Evolutionary conservation across 2,797 vertebrate species (phyloP).

Genomic region (Taenioides sp.): DNA sequence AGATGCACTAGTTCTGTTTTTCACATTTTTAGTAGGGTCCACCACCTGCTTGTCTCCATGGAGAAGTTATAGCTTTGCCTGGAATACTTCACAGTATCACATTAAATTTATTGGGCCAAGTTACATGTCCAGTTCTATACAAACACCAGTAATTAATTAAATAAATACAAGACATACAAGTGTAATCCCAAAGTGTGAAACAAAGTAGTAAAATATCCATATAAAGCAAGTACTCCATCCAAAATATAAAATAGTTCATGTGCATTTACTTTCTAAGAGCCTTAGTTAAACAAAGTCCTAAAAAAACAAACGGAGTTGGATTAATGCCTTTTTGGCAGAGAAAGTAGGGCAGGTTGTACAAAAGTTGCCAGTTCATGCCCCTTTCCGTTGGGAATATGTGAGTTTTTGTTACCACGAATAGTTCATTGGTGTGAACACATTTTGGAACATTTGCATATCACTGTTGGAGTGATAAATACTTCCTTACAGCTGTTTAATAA

Average conservation of each 20-base stretch:
- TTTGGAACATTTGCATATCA: not conserved
- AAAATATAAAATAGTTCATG: not conserved
- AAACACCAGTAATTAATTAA: too few species aligned
- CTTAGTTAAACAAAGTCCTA: not conserved
- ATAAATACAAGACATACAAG: too few species aligned
- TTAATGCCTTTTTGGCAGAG: not conserved
- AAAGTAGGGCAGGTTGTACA: constrained; percentile 8
- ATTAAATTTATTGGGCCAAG: too few species aligned
- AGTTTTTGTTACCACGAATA: not conserved
- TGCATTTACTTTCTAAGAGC: not conserved
- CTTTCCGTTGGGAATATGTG: not conserved
- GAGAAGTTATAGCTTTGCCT: too few species aligned
- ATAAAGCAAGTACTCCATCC: not conserved
- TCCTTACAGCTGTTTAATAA: not conserved
- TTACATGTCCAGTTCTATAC: too few species aligned
- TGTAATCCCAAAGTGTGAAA: too few species aligned
- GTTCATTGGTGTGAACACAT: not conserved
- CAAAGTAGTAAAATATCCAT: too few species aligned
- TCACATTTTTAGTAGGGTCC: not conserved
- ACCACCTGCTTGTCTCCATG: too few species aligned
- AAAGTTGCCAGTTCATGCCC: constrained; percentile 6
- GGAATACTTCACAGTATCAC: too few species aligned
- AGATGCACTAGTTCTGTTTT: not conserved
- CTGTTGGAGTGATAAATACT: not conserved
- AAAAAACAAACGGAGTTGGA: not conserved